Percentiles rank a stretch among this genome's conserved stretches.
Evolutionary conservation across 2,113 vertebrate species (phyloP).

Genomic region (Rhineura floridana): DNA sequence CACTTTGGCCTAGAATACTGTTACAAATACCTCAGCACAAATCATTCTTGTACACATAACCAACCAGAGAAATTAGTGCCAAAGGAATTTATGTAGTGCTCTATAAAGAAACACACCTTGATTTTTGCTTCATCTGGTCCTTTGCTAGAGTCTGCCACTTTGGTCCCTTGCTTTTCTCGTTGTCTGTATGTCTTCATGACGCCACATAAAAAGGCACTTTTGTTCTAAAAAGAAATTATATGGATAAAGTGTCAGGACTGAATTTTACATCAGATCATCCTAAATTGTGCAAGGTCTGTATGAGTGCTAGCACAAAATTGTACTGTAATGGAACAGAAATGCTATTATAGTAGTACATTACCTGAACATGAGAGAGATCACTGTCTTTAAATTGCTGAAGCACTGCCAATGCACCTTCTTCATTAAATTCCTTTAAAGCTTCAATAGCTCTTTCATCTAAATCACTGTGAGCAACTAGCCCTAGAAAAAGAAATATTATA

Average conservation of each 20-base stretch:
- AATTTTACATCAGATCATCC: background rate
- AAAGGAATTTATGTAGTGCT: background rate
- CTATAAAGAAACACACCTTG: constrained; percentile 79
- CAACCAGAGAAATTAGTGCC: background rate
- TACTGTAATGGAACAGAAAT: background rate
- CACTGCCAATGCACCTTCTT: constrained; percentile 96
- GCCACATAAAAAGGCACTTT: constrained; percentile 99
- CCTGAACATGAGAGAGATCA: constrained; percentile 98
- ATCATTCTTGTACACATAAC: background rate
- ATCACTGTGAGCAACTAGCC: constrained; percentile 96
- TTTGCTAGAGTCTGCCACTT: constrained; percentile 94
- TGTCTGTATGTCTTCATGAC: constrained; percentile 99
- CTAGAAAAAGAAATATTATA: constrained; percentile 71
- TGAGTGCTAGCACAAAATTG: background rate
- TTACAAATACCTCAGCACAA: background rate
- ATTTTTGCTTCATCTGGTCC: constrained; percentile 98
- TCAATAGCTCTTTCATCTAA: constrained; percentile 97
- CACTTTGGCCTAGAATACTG: background rate
- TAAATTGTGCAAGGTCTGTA: background rate
- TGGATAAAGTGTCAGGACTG: constrained; percentile 8
- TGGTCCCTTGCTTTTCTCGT: constrained; percentile 97
- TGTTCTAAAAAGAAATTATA: constrained; percentile 84
- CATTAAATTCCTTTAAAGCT: constrained; percentile 98
- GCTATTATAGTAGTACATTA: constrained; percentile 66
- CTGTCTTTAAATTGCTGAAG: constrained; percentile 99